Evolutionary conservation across 2,888 invertebrate genomes (phyloP), one percentile per base, ranked within the genome.

Genomic region (Oscheius sp.): DNA sequence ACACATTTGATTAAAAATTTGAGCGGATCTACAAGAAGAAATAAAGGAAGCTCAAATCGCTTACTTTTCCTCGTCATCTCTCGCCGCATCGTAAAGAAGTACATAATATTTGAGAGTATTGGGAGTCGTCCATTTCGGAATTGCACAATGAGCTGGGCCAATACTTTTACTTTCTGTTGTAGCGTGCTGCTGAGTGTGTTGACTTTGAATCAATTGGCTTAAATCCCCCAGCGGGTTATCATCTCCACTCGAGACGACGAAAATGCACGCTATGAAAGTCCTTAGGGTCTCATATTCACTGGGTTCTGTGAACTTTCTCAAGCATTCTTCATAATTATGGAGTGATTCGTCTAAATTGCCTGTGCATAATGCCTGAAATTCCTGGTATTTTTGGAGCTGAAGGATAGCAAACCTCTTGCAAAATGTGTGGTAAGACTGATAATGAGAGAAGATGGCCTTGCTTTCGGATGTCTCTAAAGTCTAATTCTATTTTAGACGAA

Each of bases 71-170:
- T 91, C 90, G 83, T 93, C 90, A 50, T 91, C 91, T 74, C 91
- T 90, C 71, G 75, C 69, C 73, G 74, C 63, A 69, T 86, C 96
- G 89, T 96, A 94, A 65, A 96, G 86, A 57, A 97, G 90, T 61
- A 96, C 91, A 88, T 94, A 95, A 87, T 93, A 93, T 86, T 93
- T 92, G 45, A 95, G 90, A 29, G 93, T 91, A 86, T 93, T 92
- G 33, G 91, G 90, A 73, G 90, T 88, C 15, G 78, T 75, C 90
- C 90, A 90, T 71, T 81, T 81, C 25, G 86, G 84, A 2, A 74
- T 23, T 2, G 80, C 72, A 46, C 84, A 85, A 65, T 79, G 79
- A 2, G 81, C 73, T 0, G 83, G 83, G 6, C 74, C 75, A 57
- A 80, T 65, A 10, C 70, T 58, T 6, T 72, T 72, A 1, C 72